Conservation (phyloP, 1,140 invertebrate species). For the Sminthurinus signatus region DNA sequence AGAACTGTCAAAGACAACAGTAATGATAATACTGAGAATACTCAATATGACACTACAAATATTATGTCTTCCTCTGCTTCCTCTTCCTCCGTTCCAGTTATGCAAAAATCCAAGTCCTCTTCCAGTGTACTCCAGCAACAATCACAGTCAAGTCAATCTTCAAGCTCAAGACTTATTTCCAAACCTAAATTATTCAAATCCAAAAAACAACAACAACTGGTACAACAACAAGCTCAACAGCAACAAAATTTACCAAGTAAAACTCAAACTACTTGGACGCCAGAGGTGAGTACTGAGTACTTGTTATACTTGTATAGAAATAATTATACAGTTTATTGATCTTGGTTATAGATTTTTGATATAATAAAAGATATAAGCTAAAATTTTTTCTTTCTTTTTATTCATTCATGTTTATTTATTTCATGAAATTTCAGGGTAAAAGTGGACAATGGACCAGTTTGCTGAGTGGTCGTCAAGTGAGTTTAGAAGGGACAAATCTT, state of each 20-base stretch:
- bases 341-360: too few relatives aligned
- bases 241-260: too few relatives aligned
- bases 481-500: slow-evolving; percentile 61
- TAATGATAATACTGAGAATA: too few relatives aligned
- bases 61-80: too few relatives aligned
- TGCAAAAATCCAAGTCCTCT: slow-evolving; percentile 81
- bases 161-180: slow-evolving; percentile 20
- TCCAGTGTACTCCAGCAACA: slow-evolving; percentile 68
- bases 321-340: too few relatives aligned
- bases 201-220: slow-evolving; percentile 11
- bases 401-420: too few relatives aligned
- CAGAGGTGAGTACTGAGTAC: slow-evolving; percentile 25
- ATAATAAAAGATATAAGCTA: too few relatives aligned
- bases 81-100: slow-evolving; percentile 50
- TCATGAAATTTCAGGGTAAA: neutral
- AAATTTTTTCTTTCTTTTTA: too few relatives aligned
- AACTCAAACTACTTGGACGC: slow-evolving; percentile 28
- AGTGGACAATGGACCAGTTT: slow-evolving; percentile 60
- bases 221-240: slow-evolving; percentile 18
- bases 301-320: too few relatives aligned
- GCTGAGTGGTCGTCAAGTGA: slow-evolving; percentile 59
- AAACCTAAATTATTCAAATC: slow-evolving; percentile 26
- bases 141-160: neutral
- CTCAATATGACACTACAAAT: too few relatives aligned
- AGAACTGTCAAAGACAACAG: neutral